phyloP scores from a whole-genome alignment of 2,113 vertebrate species.

The human (Homo sapiens) region DNA sequence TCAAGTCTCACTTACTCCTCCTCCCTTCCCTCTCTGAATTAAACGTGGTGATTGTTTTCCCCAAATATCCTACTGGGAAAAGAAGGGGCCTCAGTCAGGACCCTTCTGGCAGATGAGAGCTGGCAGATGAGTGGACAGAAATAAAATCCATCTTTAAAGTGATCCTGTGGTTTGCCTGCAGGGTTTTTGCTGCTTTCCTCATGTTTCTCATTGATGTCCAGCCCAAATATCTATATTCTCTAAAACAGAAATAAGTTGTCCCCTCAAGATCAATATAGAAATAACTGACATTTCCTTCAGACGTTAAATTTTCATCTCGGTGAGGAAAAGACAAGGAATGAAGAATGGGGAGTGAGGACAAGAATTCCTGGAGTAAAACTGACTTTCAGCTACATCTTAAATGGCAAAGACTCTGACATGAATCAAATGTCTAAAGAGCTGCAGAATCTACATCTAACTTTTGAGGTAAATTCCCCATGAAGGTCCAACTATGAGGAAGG shows the following conservation, averaged over 20 bases:
- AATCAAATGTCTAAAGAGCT: background rate
- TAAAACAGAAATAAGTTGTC: slow-evolving; percentile 51
- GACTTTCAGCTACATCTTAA: background rate
- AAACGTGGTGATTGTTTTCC: slow-evolving; percentile 45
- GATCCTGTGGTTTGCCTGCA: background rate
- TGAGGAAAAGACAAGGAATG: background rate
- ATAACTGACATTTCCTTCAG: slow-evolving; percentile 52
- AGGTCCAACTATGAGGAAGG: background rate
- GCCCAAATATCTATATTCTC: background rate
- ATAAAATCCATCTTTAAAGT: slow-evolving; percentile 48
- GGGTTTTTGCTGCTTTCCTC: background rate
- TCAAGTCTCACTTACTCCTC: background rate
- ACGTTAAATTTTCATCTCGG: slow-evolving; percentile 49
- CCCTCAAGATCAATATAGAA: slow-evolving; percentile 56
- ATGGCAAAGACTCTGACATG: background rate
- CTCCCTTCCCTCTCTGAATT: slow-evolving; percentile 52
- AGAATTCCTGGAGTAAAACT: slow-evolving; percentile 27
- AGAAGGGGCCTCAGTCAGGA: background rate
- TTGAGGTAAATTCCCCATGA: background rate
- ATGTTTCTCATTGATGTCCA: background rate
- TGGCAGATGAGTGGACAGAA: slow-evolving; percentile 1
- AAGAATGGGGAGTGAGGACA: background rate
- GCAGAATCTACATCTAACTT: background rate
- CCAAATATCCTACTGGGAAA: slow-evolving; percentile 26
- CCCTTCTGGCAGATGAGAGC: background rate